Evolutionary conservation across 2,113 vertebrate genomes (phyloP).

Genomic region (Mesitornis unicolor): DNA sequence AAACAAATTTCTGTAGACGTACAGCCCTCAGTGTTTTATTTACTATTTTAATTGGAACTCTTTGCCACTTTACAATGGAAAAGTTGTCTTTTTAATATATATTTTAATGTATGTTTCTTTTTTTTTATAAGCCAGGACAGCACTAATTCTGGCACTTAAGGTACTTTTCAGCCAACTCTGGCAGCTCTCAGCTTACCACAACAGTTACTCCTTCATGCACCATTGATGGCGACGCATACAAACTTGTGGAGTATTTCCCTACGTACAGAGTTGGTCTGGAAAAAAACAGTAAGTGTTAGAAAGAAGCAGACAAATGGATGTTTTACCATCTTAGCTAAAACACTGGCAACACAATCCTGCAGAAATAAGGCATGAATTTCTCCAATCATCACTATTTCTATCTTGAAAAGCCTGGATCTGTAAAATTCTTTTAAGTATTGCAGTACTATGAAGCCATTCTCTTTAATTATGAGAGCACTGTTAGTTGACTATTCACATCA

Average conservation of each 20-base stretch:
- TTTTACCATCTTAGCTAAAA: background rate
- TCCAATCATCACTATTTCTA: background rate
- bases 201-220: conserved; percentile 96
- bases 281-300: background rate
- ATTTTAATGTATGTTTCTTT: background rate
- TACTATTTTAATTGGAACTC: background rate
- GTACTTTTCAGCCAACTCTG: background rate
- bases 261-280: conserved; percentile 92
- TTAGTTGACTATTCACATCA: background rate
- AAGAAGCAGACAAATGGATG: background rate
- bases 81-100: background rate
- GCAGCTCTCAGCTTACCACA: conserved; percentile 82
- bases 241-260: conserved; percentile 92
- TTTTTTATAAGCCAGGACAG: background rate
- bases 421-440: background rate
- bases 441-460: background rate
- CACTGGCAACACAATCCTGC: background rate
- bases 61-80: background rate
- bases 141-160: background rate
- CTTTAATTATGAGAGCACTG: background rate
- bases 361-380: background rate
- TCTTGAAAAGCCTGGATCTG: background rate
- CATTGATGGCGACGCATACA: conserved; percentile 93
- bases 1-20: background rate
- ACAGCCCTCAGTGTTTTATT: background rate